phyloP scores from a whole-genome alignment of 1,140 invertebrate species.

The Nymphalis io region DNA sequence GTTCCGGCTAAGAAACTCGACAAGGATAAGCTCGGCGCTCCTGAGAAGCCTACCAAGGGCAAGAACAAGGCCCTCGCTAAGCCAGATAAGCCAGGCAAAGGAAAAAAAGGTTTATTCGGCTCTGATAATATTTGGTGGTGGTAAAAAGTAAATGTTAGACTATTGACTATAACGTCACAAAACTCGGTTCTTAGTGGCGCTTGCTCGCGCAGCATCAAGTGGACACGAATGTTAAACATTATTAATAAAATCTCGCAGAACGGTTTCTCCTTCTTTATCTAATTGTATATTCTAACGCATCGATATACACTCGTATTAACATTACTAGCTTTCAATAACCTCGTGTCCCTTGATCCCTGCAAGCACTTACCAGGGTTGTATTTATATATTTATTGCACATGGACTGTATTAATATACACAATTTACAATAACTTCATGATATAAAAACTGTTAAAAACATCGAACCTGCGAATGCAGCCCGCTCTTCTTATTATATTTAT shows the following conservation, averaged over 20 bases:
- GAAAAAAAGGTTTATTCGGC: slow-evolving; percentile 91
- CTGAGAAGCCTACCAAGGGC: slow-evolving; percentile 65
- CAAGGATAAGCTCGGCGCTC: slow-evolving; percentile 63
- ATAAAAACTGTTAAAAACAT: slow-evolving; percentile 35
- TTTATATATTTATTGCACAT: slow-evolving; percentile 56
- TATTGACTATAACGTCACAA: slow-evolving; percentile 55
- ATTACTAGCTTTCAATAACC: slow-evolving; percentile 62
- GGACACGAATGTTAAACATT: slow-evolving; percentile 70
- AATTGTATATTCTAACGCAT: slow-evolving; percentile 52
- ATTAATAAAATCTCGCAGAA: slow-evolving; percentile 30
- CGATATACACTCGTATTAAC: slow-evolving; percentile 55
- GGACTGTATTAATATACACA: slow-evolving; percentile 52
- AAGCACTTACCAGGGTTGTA: slow-evolving; percentile 72
- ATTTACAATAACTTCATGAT: slow-evolving; percentile 35
- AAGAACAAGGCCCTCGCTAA: slow-evolving; percentile 80
- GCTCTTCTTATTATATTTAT: slow-evolving; percentile 31
- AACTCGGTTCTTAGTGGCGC: slow-evolving; percentile 55
- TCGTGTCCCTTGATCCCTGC: slow-evolving; percentile 76
- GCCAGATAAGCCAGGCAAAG: slow-evolving; percentile 81
- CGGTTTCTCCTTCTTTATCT: slow-evolving; percentile 37
- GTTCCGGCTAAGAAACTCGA: slow-evolving; percentile 71
- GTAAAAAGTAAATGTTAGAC: slow-evolving; percentile 75
- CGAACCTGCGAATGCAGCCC: slow-evolving; percentile 48
- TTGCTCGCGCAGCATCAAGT: slow-evolving; percentile 69
- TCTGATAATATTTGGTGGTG: slow-evolving; percentile 87